A percentile compares a stretch with the other conserved stretches of the same genome.
phyloP scores from a whole-genome alignment of 2,113 vertebrate species.

The Speoplatyrhinus poulsoni region DNA sequence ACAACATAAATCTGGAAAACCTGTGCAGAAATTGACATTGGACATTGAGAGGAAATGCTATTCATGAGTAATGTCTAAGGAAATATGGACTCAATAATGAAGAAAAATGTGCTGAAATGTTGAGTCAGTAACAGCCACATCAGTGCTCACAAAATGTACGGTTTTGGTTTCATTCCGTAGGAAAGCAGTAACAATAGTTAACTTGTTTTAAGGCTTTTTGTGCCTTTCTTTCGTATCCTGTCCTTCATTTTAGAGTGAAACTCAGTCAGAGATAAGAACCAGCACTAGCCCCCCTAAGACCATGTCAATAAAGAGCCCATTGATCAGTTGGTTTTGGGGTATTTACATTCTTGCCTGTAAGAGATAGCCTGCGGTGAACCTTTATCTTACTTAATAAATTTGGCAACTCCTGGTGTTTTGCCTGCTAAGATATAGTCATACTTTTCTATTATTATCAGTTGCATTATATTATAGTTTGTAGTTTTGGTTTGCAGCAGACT shows the following conservation, averaged over 20 bases:
- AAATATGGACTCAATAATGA: no score
- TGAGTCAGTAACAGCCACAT: background rate
- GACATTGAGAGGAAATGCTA: constrained; percentile 7
- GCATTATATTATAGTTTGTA: no score
- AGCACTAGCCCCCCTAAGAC: constrained; percentile 23
- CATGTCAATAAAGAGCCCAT: constrained; percentile 52
- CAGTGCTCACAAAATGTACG: constrained; percentile 21
- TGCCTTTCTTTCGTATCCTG: constrained; percentile 33
- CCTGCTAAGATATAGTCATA: no score
- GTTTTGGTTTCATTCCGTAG: constrained; percentile 54
- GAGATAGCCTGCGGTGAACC: background rate
- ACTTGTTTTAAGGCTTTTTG: constrained; percentile 59
- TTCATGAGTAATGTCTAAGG: background rate
- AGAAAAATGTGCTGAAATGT: background rate
- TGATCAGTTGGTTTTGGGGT: constrained; percentile 30
- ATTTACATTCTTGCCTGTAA: constrained; percentile 12
- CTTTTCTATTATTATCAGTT: no score
- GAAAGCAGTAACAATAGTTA: constrained; percentile 56
- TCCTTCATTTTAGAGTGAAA: constrained; percentile 54
- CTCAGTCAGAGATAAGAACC: constrained; percentile 59
- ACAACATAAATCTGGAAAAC: no score
- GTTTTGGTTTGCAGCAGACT: no score
- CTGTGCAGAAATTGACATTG: no score
- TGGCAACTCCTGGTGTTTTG: no score
- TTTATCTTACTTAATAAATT: background rate